These are phyloP conservation scores for Trichonephila clavata DNA, from an alignment of 1,140 invertebrate species.

Conservation along the genomic window DNA sequence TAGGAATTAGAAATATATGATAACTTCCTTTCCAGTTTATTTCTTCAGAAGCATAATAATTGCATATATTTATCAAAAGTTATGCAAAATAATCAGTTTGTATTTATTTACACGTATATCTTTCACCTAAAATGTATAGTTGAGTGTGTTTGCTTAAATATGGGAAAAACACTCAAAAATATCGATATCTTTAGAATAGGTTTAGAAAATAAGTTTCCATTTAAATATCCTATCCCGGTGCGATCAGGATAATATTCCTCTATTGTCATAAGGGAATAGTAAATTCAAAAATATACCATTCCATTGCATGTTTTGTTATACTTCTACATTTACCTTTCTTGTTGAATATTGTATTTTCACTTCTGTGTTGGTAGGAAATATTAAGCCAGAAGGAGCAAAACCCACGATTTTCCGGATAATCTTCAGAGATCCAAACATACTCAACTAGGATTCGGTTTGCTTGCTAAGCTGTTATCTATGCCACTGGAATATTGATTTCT, in stretches of 20 bases:
- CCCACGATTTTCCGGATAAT: constrained; percentile 45
- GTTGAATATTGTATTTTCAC: background rate
- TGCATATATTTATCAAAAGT: too few relatives aligned
- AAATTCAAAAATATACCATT: background rate
- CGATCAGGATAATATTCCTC: background rate
- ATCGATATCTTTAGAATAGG: background rate
- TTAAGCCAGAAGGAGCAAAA: background rate
- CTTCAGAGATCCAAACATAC: constrained; percentile 30
- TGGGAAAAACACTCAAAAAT: too few relatives aligned
- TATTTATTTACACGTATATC: too few relatives aligned
- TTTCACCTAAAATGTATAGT: too few relatives aligned
- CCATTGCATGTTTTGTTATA: background rate
- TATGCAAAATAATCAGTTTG: too few relatives aligned
- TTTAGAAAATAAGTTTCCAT: background rate
- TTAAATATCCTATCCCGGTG: background rate
- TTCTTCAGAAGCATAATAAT: too few relatives aligned
- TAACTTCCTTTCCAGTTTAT: too few relatives aligned
- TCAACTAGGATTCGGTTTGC: constrained; percentile 34
- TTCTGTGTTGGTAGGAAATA: background rate
- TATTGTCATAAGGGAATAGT: background rate
- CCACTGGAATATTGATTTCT: constrained; percentile 45
- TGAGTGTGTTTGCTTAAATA: too few relatives aligned
- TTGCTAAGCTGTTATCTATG: constrained; percentile 61
- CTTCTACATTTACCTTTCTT: background rate
- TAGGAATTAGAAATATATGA: too few relatives aligned